These are phyloP conservation scores for Furcula furcula DNA, from an alignment of 2,888 invertebrate species.

Conservation along the genomic window DNA sequence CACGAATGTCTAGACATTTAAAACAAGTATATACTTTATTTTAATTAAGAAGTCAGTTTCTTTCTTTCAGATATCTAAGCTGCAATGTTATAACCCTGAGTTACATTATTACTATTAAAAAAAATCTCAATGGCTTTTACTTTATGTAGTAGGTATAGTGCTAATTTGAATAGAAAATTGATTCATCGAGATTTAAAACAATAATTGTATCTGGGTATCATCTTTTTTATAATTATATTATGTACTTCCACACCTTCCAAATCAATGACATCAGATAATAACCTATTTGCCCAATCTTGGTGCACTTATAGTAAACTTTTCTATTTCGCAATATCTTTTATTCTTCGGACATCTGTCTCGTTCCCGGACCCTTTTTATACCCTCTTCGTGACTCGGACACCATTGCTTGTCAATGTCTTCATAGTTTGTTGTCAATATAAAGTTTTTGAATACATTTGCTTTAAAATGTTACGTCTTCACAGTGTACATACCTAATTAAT, in stretches of 20 bases:
- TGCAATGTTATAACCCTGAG: no score
- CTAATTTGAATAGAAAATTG: no score
- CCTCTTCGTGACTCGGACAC: slow-evolving; percentile 56
- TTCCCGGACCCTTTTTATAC: slow-evolving; percentile 62
- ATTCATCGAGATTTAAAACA: not conserved
- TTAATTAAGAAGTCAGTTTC: no score
- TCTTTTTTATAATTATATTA: not conserved
- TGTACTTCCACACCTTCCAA: not conserved
- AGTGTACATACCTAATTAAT: no score
- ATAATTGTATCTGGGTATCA: not conserved
- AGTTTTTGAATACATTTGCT: not conserved
- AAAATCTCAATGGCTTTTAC: no score
- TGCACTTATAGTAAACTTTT: slow-evolving; percentile 36
- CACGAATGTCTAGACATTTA: no score
- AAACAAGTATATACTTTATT: no score
- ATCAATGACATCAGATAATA: slow-evolving; percentile 2
- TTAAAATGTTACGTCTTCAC: not conserved
- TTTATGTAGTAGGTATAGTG: no score
- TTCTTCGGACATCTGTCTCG: slow-evolving; percentile 63
- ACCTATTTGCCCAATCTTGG: slow-evolving; percentile 28
- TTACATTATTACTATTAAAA: no score
- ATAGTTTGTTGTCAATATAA: slow-evolving; percentile 54
- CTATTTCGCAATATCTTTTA: slow-evolving; percentile 55
- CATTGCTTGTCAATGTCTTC: slow-evolving; percentile 71
- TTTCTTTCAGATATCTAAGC: no score